Base-by-base conservation (phyloP, 2,888 invertebrate species). In the Meteorus colon region DNA sequence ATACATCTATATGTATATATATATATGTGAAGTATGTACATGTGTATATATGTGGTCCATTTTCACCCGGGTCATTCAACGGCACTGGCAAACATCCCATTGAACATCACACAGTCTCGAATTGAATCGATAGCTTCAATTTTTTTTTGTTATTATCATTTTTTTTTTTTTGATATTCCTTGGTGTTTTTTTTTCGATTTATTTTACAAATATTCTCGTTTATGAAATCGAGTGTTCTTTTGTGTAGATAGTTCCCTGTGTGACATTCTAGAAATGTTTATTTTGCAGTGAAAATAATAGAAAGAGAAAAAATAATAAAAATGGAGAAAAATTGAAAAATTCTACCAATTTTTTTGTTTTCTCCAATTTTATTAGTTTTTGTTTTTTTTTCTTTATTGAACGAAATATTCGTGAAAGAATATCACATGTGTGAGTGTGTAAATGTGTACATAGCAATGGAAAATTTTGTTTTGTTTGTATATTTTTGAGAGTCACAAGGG, bases 71-170 rank as follows among this genome's bases (percentile, higher is more conserved):
- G 37, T 41, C 12, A n/a, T 65, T 41, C 65, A 37, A 41, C n/a
- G 19, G 55, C 41, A 2, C 62, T n/a, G 65, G 37, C 65, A 65
- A 65, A 65, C 65, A 65, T 65, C 65, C 65, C 65, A 65, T 34
- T 37, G 65, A 65, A 65, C 37, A 34, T 65, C 65, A 37, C 19
- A 4, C 19, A n/a, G 8, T 55, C 19, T 37, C 37, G 19, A 37
- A 37, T 65, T 19, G 8, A 65, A 65, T 65, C 41, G 34, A 65
- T 65, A 37, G 41, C 24, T 37, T 24, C 1, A n/a, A 41, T 65
- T 65, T 41, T 41, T 37, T 24, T 24, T 24, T 0, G 2, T 16
- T 65, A 37, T 24, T 37, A 6, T 12, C 27, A 14, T 29, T 12
- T 29, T 16, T 62, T 34, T 34, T 34, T 34, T 34, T 34, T 8